Base-by-base conservation (phyloP, 2,113 vertebrate genomes). In the Fregetta grallaria region DNA sequence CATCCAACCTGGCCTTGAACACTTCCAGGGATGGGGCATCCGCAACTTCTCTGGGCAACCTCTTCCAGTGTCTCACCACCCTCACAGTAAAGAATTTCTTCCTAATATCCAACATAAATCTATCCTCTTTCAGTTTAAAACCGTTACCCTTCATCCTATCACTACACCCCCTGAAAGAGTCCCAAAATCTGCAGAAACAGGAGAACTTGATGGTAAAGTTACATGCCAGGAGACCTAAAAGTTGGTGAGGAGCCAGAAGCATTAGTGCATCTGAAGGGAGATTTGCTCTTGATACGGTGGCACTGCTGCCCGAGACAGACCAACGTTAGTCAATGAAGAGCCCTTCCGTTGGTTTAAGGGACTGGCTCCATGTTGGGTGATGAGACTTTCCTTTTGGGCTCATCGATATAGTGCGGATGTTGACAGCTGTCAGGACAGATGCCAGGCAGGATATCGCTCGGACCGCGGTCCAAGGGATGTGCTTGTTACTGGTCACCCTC, bases 71-170 rank as follows among this genome's bases (percentile, higher is more conserved):
- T 2, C 50, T 56, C 50, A 13, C n/a, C 30, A 10, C 19, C 7
- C n/a, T 42, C 72, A 19, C 2, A 8, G 8, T 0, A 2, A 47
- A 34, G 6, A 30, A 19, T 7, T 34, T 66, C 42, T 32, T 36
- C 70, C 40, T 21, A 1, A 22, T 1, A 32, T 11, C 42, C 27
- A 5, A 5, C 3, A 8, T n/a, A 15, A 19, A n/a, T 50, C 15
- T 50, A 5, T 15, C 8, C 15, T 44, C 19, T 62, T 19, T 6
- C 19, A 30, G 19, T 42, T 29, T 52, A n/a, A 52, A 72, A 52
- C 20, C 1, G 0, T 15, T 23, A 22, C 14, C 17, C n/a, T 23
- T 22, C 0, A 0, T 40, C 42, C 50, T 21, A 17, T 40, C 14
- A 4, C 9, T 32, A 6, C 38, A 5, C 16, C 15, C 38, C 29